These are phyloP conservation scores for Eupithecia insigniata DNA, from an alignment of 2,888 invertebrate genomes.

Conservation along the genomic window DNA sequence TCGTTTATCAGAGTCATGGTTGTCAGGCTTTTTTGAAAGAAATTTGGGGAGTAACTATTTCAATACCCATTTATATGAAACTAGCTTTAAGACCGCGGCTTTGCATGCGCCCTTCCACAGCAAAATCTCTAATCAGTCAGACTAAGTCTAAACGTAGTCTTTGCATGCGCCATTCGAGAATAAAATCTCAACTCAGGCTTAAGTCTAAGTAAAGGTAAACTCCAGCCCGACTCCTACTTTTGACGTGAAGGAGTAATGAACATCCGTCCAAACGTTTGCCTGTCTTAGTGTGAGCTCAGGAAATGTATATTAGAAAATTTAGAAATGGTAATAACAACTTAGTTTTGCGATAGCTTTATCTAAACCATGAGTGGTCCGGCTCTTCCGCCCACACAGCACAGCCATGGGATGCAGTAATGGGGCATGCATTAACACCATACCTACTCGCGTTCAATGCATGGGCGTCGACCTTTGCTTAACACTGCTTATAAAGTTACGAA, in stretches of 20 bases:
- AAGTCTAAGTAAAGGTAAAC: background rate
- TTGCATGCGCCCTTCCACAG: background rate
- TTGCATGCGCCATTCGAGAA: too few relatives aligned
- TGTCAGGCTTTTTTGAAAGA: background rate
- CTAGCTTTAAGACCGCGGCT: background rate
- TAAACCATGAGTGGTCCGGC: background rate
- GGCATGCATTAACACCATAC: background rate
- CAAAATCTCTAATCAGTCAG: background rate
- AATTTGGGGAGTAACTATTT: background rate
- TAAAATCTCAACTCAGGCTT: too few relatives aligned
- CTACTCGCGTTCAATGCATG: background rate
- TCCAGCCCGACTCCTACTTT: background rate
- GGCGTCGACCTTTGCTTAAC: background rate
- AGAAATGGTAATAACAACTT: background rate
- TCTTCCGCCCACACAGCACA: slow-evolving; percentile 2
- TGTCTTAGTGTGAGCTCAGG: background rate
- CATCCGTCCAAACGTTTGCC: background rate
- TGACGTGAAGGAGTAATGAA: too few relatives aligned
- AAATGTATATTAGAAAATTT: background rate
- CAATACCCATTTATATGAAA: background rate
- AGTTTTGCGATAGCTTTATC: slow-evolving; percentile 8
- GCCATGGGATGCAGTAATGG: slow-evolving; percentile 4
- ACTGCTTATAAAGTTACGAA: background rate
- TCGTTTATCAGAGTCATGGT: slow-evolving; percentile 3
- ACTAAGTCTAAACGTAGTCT: background rate